phyloP scores from a whole-genome alignment of 2,888 invertebrate species.

The Bruchidius siliquastri region DNA sequence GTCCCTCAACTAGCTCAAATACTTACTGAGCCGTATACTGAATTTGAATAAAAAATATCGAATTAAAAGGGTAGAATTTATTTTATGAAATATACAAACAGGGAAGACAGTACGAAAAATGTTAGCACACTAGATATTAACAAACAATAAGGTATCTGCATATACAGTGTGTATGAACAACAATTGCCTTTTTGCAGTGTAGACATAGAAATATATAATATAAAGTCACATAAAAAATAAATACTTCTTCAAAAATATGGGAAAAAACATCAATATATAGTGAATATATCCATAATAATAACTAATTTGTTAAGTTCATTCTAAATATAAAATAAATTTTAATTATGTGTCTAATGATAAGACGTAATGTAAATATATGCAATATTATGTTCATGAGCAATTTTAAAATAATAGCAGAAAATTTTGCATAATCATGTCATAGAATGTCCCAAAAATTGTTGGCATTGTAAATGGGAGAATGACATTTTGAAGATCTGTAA shows the following conservation, averaged over 20 bases:
- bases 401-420: not conserved
- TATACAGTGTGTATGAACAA: not conserved
- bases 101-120: not conserved
- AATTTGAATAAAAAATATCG: not conserved
- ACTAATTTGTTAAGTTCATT: not conserved
- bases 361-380: not conserved
- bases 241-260: slow-evolving; percentile 13
- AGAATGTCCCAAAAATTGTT: too few relatives aligned
- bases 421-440: not conserved
- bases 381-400: not conserved
- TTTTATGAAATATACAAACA: not conserved
- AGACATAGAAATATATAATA: slow-evolving; percentile 21
- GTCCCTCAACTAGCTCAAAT: too few relatives aligned
- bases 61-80: not conserved
- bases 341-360: not conserved
- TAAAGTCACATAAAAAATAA: slow-evolving; percentile 24
- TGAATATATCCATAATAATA: not conserved
- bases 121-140: not conserved
- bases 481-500: too few relatives aligned
- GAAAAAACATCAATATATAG: not conserved
- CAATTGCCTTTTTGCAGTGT: not conserved
- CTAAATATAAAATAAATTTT: not conserved
- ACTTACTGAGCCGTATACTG: too few relatives aligned
- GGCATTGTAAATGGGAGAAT: too few relatives aligned
- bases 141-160: not conserved